Evolutionary conservation across 2,797 vertebrate species (phyloP), one percentile per base, ranked within the genome.

Genomic region (Schizothorax lantsangensis): DNA sequence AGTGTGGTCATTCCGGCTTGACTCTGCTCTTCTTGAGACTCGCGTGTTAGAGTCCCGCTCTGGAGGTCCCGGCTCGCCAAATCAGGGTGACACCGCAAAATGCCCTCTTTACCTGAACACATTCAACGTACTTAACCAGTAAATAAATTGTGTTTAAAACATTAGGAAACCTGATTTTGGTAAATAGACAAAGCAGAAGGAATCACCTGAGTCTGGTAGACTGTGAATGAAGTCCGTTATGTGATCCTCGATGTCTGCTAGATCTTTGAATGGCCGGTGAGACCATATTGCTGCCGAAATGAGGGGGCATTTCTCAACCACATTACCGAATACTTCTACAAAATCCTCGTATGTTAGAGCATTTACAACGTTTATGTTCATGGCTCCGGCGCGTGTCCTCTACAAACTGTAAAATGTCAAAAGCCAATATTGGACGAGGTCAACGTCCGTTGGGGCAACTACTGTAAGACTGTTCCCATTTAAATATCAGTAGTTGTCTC

Each of bases 71-170:
- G 92, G 43, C 96, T 96, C 0, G 96, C 96, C 59, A 97, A 94
- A 88, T 97, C 97, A 5, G 96, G 96, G 84, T 96, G 96, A 90
- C 97, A 97, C 84, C 96, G 94, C 84, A 97, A 93, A 85, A 97
- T 92, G 2, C 97, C 97, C 88, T 96, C 96, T 87, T 96, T 96
- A 87, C 96, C 97, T 97, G 91, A 36, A 17, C 87, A 73, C 62
- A 86, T 19, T 45, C 3, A n/a, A 71, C n/a, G 11, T 38, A 54
- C 2, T 9, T 36, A 57, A 38, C 23, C 14, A 49, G 40, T 68
- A 12, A 19, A 30, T 78, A 83, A 30, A 11, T 43, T 33, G 21
- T 71, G 14, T 26, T 80, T n/a, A 38, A 68, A 54, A 21, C 17
- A 23, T 15, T 0, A 10, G 15, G 1, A 49, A 38, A 36, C 11